Percentiles rank a stretch among this genome's conserved stretches.
Conservation (phyloP, 2,797 vertebrate species). For the Tangara arthus region DNA sequence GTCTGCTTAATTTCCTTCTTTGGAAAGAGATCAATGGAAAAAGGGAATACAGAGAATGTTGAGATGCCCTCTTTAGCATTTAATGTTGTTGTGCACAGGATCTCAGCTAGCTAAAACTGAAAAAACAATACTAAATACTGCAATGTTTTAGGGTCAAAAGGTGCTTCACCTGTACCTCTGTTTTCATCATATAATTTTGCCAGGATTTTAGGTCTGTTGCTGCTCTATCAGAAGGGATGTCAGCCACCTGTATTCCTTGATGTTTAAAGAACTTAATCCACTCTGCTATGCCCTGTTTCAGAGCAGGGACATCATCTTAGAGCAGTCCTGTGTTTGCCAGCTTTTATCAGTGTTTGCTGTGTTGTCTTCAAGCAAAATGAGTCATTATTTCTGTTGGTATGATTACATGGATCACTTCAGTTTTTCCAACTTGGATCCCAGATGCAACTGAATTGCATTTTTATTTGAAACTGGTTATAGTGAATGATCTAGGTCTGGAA, state of each 20-base stretch:
- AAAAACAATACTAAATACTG: background rate
- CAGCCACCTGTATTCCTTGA: background rate
- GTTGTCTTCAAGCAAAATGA: background rate
- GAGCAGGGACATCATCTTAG: background rate
- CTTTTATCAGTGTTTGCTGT: background rate
- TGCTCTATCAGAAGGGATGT: background rate
- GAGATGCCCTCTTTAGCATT: background rate
- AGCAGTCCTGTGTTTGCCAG: background rate
- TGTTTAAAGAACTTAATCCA: background rate
- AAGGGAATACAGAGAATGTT: background rate
- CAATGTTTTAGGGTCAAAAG: background rate
- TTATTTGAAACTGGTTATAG: background rate
- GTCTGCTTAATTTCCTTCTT: constrained; percentile 52
- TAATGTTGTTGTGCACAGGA: background rate
- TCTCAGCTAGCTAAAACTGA: background rate
- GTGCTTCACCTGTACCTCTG: background rate
- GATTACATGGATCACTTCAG: background rate
- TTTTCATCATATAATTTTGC: background rate
- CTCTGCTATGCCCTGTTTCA: background rate
- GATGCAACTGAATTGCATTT: background rate
- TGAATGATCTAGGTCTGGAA: background rate
- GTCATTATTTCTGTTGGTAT: background rate
- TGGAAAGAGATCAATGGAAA: constrained; percentile 44
- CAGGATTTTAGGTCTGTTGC: background rate
- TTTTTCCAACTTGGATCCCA: background rate